Evolutionary conservation across 2,888 invertebrate genomes (phyloP).

Genomic region (Spisula solida): DNA sequence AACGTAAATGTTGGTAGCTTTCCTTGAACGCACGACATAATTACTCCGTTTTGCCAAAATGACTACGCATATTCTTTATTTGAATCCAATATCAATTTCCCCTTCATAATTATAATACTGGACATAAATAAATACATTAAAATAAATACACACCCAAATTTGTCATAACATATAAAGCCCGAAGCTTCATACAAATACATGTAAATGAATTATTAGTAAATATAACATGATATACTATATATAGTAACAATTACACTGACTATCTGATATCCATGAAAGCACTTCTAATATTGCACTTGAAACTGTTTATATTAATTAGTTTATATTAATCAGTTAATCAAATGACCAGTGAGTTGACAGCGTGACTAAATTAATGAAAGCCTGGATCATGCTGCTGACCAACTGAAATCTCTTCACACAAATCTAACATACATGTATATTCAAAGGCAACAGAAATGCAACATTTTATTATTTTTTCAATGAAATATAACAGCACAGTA

Average conservation of each 20-base stretch:
- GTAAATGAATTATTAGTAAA: background rate
- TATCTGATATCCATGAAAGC: slow-evolving; percentile 56
- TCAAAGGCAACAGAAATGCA: too few species aligned
- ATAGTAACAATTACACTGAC: slow-evolving; percentile 20
- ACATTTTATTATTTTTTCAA: too few species aligned
- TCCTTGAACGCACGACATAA: too few species aligned
- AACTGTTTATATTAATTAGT: slow-evolving; percentile 18
- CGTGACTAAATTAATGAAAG: too few species aligned
- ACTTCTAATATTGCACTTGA: slow-evolving; percentile 66
- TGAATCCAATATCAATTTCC: background rate
- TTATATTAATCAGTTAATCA: slow-evolving; percentile 15
- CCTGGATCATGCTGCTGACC: too few species aligned
- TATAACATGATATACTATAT: background rate
- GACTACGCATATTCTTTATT: background rate
- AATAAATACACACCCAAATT: background rate
- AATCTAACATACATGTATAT: too few species aligned
- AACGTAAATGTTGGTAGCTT: too few species aligned
- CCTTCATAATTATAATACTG: background rate
- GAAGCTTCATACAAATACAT: background rate
- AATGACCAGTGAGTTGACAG: background rate
- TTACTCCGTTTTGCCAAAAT: too few species aligned
- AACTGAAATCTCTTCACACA: too few species aligned
- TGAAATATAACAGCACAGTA: too few species aligned
- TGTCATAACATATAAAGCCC: background rate
- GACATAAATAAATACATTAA: background rate